Evolutionary conservation across 2,113 vertebrate species (phyloP).

Genomic region (Crotalus horridus): DNA sequence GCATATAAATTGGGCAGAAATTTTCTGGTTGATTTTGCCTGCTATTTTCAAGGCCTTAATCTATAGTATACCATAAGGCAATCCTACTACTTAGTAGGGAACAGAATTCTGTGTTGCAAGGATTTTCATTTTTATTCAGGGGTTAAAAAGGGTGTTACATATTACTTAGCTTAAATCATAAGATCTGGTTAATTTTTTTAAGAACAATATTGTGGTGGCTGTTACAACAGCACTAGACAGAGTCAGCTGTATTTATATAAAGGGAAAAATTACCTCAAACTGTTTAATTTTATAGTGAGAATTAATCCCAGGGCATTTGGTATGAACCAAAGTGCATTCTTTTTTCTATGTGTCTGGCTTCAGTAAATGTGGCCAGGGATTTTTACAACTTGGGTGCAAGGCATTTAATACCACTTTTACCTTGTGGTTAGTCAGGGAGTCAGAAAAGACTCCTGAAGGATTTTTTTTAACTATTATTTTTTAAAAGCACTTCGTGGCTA

Average conservation of each 20-base stretch:
- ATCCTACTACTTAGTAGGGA: conserved; percentile 42
- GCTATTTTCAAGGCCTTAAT: conserved; percentile 71
- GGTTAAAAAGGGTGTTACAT: conserved; percentile 72
- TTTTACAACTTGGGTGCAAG: conserved; percentile 81
- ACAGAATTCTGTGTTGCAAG: conserved; percentile 55
- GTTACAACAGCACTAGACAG: conserved; percentile 71
- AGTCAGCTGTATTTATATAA: conserved; percentile 77
- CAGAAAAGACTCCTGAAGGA: conserved; percentile 68
- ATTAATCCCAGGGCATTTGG: conserved; percentile 95
- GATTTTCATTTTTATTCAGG: conserved; percentile 54
- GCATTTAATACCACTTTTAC: conserved; percentile 80
- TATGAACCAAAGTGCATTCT: conserved; percentile 99
- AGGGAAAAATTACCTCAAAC: conserved; percentile 76
- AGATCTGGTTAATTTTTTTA: conserved; percentile 69
- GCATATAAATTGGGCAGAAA: not conserved
- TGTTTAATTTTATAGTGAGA: conserved; percentile 79
- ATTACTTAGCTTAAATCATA: conserved; percentile 70
- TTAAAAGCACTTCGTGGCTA: conserved; percentile 35
- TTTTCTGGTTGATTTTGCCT: not conserved
- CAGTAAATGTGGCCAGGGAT: conserved; percentile 70
- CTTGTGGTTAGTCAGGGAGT: conserved; percentile 71
- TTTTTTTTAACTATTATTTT: conserved; percentile 41
- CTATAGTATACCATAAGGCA: conserved; percentile 66
- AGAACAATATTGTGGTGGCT: conserved; percentile 67
- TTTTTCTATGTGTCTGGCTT: conserved; percentile 85